These are phyloP conservation scores for Drosophila nigromelanica DNA, from an alignment of 1,140 invertebrate species.

Conservation along the genomic window DNA sequence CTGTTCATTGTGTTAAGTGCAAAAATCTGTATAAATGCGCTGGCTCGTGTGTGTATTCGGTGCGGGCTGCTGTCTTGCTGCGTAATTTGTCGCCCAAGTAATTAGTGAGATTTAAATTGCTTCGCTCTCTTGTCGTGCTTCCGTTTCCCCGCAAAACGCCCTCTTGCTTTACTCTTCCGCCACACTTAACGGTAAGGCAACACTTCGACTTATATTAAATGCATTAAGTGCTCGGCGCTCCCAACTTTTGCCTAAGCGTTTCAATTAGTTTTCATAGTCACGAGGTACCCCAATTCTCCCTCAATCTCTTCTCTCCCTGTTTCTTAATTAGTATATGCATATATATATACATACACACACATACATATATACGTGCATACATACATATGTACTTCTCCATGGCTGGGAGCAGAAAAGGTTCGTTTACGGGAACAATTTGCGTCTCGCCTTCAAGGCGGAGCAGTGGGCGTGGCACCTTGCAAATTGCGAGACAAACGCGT, in stretches of 20 bases:
- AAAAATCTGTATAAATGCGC: slow-evolving; percentile 36
- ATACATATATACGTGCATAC: neutral
- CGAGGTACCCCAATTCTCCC: slow-evolving; percentile 20
- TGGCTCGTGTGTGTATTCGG: slow-evolving; percentile 11
- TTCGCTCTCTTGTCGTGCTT: slow-evolving; percentile 51
- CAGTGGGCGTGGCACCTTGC: slow-evolving; percentile 8
- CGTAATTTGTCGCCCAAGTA: slow-evolving; percentile 83
- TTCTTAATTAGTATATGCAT: slow-evolving; percentile 18
- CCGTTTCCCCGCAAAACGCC: neutral
- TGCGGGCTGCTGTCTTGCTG: slow-evolving; percentile 27
- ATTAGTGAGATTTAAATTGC: slow-evolving; percentile 84
- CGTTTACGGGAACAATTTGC: slow-evolving; percentile 36
- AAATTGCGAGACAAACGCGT: slow-evolving; percentile 57
- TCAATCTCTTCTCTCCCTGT: neutral
- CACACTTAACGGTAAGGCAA: slow-evolving; percentile 45
- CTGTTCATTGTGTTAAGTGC: slow-evolving; percentile 36
- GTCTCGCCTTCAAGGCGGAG: slow-evolving; percentile 10
- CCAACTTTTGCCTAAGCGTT: slow-evolving; percentile 76
- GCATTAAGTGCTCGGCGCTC: slow-evolving; percentile 77
- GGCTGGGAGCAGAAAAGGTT: slow-evolving; percentile 17
- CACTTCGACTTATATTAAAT: slow-evolving; percentile 75
- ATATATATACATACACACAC: neutral
- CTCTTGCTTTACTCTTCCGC: neutral
- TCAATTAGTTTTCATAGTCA: slow-evolving; percentile 77
- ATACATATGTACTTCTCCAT: neutral